A percentile compares a stretch with the other conserved stretches of the same genome.
Evolutionary conservation across 2,113 vertebrate genomes (phyloP).

Genomic region (Ctenomys sociabilis): DNA sequence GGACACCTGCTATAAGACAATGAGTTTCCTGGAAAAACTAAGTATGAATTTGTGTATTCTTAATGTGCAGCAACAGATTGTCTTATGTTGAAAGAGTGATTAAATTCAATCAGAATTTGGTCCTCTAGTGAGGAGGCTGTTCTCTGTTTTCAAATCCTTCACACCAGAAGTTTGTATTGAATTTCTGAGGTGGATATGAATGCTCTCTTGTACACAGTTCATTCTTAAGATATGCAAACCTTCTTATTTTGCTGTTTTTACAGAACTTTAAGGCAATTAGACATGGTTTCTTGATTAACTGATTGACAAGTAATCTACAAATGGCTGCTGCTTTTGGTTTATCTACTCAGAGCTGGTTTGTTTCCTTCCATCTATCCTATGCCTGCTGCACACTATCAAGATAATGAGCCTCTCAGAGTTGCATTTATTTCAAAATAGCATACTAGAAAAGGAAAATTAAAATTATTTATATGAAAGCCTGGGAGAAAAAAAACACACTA

Average conservation of each 20-base stretch:
- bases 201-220: background rate
- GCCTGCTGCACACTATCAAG: background rate
- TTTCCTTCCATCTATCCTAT: background rate
- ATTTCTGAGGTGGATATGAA: background rate
- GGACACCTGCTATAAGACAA: background rate
- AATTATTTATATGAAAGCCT: conserved; percentile 66
- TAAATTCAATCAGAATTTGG: background rate
- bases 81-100: background rate
- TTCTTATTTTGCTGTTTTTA: conserved; percentile 12
- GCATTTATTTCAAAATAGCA: conserved; percentile 37
- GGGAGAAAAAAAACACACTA: background rate
- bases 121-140: background rate
- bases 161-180: background rate
- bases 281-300: background rate
- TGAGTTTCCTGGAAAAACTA: background rate
- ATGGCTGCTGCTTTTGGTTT: background rate
- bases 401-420: conserved; percentile 49
- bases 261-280: background rate
- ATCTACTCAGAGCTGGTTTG: background rate
- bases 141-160: background rate
- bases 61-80: background rate
- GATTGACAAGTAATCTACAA: conserved; percentile 51
- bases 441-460: conserved; percentile 44
- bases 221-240: background rate
- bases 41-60: background rate